Base-by-base conservation (phyloP, 92 coral and sea anemone species). In the Phenganax stokvisi region DNA sequence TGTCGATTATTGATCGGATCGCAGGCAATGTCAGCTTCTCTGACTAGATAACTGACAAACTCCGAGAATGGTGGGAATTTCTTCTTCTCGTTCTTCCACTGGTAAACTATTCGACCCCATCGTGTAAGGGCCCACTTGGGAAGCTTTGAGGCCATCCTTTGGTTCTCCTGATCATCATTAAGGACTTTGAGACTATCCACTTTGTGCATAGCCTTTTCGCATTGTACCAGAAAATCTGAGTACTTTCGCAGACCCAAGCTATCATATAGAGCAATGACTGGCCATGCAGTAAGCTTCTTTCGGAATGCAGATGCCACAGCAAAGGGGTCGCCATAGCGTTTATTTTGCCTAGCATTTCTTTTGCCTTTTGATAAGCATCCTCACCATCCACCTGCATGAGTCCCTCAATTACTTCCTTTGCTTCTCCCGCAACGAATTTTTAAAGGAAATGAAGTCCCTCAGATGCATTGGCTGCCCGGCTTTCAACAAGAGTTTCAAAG, bases 271-370 rank as follows among this genome's bases (percentile, higher is more conserved):
- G 81, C 61, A 7, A 86, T 86, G 16, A 62, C 69, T 0, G 88
- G 85, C 94, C 91, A 90, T 0, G 84, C 0, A 3, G 88, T 87
- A 0, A 88, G 83, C 54, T 68, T 87, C 55, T 84, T 77, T 16
- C 88, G 60, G 29, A 75, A 89, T 12, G 83, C 80, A 6, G 80
- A 55, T 10, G 89, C 86, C 20, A 89, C 82, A 0, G 73, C 88
- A 81, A 81, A 84, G 6, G 86, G 85, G 58, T 90, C 80, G 3
- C 92, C 89, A 66, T 79, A 89, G 9, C 89, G 89, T 80, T 83
- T 86, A 10, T 20, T 20, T 20, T 20, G 25, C 37, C 56, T 8
- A 89, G 72, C 78, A 84, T 85, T 20, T 80, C 82, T 10, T 86
- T 90, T 0, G 88, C 90, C 58, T 63, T 88, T 10, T 70, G 52